Percentiles rank a stretch among this genome's conserved stretches.
Conservation (phyloP, 2,888 invertebrate species). For the Pegoplata infirma region DNA sequence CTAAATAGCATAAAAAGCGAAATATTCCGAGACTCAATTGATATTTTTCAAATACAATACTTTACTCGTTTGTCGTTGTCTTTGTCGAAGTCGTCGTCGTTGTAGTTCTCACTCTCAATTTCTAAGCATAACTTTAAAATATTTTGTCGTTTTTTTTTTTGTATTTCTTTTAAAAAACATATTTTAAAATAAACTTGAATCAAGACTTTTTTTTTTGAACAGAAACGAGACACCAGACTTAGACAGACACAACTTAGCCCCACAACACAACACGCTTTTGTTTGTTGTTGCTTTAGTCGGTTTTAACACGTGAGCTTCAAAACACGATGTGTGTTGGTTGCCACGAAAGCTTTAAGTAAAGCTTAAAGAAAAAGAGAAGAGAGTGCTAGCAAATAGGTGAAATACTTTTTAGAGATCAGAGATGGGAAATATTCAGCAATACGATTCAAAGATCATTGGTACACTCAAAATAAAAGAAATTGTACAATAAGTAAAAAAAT, state of each 20-base stretch:
- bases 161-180: no score
- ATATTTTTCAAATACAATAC: neutral
- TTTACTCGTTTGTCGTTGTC: neutral
- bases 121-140: constrained; percentile 46
- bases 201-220: constrained; percentile 6
- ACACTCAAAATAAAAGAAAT: no score
- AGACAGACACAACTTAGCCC: constrained; percentile 23
- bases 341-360: constrained; percentile 21
- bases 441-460: no score
- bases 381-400: no score
- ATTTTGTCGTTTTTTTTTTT: no score
- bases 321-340: neutral
- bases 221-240: no score
- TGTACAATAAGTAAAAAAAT: neutral
- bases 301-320: constrained; percentile 51
- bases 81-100: constrained; percentile 8
- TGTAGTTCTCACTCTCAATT: constrained; percentile 57
- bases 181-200: neutral
- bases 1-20: constrained; percentile 14
- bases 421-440: no score
- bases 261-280: constrained; percentile 13
- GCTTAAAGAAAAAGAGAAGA: neutral
- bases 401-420: neutral
- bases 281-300: neutral
- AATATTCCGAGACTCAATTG: constrained; percentile 28